A percentile compares a stretch with the other conserved stretches of the same genome.
Conservation (phyloP, 53 echinoderm and acorn worm genomes). For the Actinopyga echinites region DNA sequence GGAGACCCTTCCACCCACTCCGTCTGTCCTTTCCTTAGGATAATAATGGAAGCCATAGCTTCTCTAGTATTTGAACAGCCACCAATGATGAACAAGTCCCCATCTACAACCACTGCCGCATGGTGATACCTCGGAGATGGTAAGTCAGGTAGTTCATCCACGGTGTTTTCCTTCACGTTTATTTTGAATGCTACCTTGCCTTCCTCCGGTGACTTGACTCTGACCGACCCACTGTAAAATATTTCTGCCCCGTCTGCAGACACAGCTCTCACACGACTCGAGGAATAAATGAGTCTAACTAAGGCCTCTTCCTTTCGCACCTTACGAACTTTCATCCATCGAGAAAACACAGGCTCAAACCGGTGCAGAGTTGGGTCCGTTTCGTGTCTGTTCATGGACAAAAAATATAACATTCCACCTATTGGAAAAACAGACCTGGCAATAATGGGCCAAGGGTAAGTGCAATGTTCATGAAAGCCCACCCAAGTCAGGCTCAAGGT, state of each 20-base stretch:
- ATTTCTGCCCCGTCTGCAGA: neutral
- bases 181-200: slow-evolving; percentile 25
- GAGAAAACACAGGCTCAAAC: slow-evolving; percentile 2
- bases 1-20: slow-evolving; percentile 27
- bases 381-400: neutral
- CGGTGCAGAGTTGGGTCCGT: neutral
- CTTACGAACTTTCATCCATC: neutral
- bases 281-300: neutral
- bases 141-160: neutral
- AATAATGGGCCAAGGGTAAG: neutral
- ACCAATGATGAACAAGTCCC: slow-evolving; percentile 19
- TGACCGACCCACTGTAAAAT: slow-evolving; percentile 13
- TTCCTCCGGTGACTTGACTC: neutral
- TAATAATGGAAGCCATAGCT: neutral
- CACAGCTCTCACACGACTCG: slow-evolving; percentile 3
- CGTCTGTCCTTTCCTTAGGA: neutral
- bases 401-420: slow-evolving; percentile 20
- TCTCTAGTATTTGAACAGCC: neutral
- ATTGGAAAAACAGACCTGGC: neutral
- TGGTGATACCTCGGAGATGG: slow-evolving; percentile 22
- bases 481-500: slow-evolving; percentile 6
- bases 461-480: neutral
- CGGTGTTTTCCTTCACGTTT: slow-evolving; percentile 5
- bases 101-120: slow-evolving; percentile 16
- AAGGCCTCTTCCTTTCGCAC: neutral